Evolutionary conservation across 1,140 invertebrate species (phyloP).

Genomic region (Aphidius gifuensis): DNA sequence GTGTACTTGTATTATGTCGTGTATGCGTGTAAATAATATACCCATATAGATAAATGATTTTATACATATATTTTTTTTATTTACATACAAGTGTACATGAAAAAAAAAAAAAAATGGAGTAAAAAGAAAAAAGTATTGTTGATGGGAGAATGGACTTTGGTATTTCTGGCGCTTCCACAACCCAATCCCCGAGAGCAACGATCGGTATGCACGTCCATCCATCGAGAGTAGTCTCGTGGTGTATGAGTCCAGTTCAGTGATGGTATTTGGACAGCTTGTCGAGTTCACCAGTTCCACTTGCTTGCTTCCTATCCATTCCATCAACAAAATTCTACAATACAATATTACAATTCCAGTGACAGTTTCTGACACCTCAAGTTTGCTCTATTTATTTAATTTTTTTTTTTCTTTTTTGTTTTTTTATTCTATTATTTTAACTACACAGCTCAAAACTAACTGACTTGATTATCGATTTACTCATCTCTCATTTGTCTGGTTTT

Average conservation of each 20-base stretch:
- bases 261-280: slow-evolving; percentile 51
- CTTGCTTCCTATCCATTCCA: slow-evolving; percentile 25
- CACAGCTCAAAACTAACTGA: too few relatives aligned
- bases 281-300: slow-evolving; percentile 23
- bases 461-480: too few relatives aligned
- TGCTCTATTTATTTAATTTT: slow-evolving; percentile 5
- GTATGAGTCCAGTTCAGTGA: slow-evolving; percentile 30
- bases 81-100: too few relatives aligned
- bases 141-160: background rate
- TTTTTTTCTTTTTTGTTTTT: slow-evolving; percentile 9
- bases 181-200: slow-evolving; percentile 31
- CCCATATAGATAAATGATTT: too few relatives aligned
- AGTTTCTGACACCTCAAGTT: slow-evolving; percentile 23
- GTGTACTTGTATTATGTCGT: slow-evolving; percentile 10
- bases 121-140: too few relatives aligned
- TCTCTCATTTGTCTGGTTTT: too few relatives aligned
- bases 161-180: slow-evolving; percentile 9
- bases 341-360: slow-evolving; percentile 48
- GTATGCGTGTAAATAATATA: background rate
- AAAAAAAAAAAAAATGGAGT: too few relatives aligned
- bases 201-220: slow-evolving; percentile 34
- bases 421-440: background rate
- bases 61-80: too few relatives aligned
- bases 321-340: slow-evolving; percentile 48
- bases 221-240: slow-evolving; percentile 25